Base-by-base conservation (phyloP, 2,888 invertebrate species). In the Boloria euphrosyne region DNA sequence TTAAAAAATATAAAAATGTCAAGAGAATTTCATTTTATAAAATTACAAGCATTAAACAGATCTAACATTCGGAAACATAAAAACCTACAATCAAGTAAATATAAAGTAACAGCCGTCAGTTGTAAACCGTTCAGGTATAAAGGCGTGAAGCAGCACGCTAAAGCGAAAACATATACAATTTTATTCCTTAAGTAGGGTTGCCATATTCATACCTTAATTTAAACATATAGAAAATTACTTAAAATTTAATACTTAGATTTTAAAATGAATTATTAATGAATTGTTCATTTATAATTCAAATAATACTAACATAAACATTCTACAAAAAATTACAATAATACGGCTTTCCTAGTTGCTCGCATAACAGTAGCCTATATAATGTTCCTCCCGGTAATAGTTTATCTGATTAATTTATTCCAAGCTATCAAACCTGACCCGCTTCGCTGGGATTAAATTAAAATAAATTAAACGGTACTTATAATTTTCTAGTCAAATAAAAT, bases 61-160 rank as follows among this genome's bases (percentile, higher is more conserved):
- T 38, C 22, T 59, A 49, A 49, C 38, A 22, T 31, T 31, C 47
- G 47, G 31, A 38, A 59, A 59, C 14, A 31, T 31, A 17, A 57
- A 55, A 55, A 43, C 52, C 31, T n/a, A 66, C 62, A 57, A 14
- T 49, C 44, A 68, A 68, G 65, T 65, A 62, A 65, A 68, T 65
- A 65, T 58, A 65, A 58, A 65, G 53, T 68, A 62, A 68, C 58
- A 50, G 58, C 58, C 62, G 58, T 65, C 62, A 59, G 67, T 65
- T 68, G 53, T 68, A 68, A 68, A 65, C 65, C 62, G 62, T 68
- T 65, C 68, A 65, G 38, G 62, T 62, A 62, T 65, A 65, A 68
- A 68, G 65, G 65, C 65, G 58, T 52, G 27, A 58, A 62, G 62
- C 57, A 62, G 27, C 58, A 44, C 66, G 61, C 62, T 62, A 58